A percentile compares a stretch with the other conserved stretches of the same genome.
These are phyloP conservation scores for Rhynchomys soricoides DNA, from an alignment of 2,113 vertebrate genomes.

Conservation along the genomic window DNA sequence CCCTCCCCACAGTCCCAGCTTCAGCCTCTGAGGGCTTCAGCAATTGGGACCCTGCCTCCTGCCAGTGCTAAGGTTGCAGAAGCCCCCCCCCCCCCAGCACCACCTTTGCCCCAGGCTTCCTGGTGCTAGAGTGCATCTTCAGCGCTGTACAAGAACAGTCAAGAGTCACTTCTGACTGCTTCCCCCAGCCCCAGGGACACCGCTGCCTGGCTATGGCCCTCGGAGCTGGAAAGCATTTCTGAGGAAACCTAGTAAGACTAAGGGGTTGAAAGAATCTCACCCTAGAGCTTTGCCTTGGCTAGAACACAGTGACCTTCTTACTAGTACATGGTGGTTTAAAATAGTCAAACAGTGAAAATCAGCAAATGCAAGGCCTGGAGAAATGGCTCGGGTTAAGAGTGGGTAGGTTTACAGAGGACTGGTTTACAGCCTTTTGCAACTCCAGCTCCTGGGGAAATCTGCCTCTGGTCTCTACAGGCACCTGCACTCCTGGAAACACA, in stretches of 20 bases:
- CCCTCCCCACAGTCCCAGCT: not conserved
- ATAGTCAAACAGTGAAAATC: not conserved
- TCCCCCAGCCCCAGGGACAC: not conserved
- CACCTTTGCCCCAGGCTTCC: not conserved
- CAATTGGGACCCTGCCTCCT: not conserved
- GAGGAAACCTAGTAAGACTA: conserved; percentile 49
- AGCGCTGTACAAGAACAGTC: not conserved
- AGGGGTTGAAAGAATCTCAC: conserved; percentile 47
- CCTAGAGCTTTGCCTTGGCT: conserved; percentile 13
- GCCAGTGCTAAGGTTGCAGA: not conserved
- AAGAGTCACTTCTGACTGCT: not conserved
- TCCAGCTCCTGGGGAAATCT: not conserved
- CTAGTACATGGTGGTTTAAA: not conserved
- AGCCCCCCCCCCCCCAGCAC: not conserved
- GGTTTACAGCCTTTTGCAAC: not conserved
- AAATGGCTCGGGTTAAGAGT: not conserved
- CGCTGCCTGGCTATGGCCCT: not conserved
- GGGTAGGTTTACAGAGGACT: not conserved
- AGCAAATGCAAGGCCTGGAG: not conserved
- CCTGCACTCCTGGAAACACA: not conserved
- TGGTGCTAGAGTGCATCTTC: not conserved
- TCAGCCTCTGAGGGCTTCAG: not conserved
- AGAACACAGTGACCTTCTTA: conserved; percentile 38
- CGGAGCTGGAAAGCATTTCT: conserved; percentile 50
- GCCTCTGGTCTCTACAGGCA: not conserved